These are phyloP conservation scores for Thunnus thynnus DNA, from an alignment of 2,113 vertebrate species.

Conservation along the genomic window DNA sequence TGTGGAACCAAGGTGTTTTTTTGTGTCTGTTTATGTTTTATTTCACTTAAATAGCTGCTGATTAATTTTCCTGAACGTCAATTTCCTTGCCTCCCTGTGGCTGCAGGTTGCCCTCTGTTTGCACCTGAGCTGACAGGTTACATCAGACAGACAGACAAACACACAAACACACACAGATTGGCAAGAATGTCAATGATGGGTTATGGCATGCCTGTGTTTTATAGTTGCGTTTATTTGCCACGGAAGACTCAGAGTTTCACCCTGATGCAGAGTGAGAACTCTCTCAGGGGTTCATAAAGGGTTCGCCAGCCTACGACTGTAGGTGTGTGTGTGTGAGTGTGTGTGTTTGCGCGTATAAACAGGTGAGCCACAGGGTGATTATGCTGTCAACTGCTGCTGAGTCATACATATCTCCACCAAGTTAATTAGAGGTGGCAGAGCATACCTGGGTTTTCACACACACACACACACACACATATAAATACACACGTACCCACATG, in stretches of 20 bases:
- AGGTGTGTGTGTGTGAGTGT: conserved; percentile 15
- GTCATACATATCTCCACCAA: conserved; percentile 73
- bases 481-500: conserved; percentile 9
- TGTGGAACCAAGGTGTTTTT: conserved; percentile 47
- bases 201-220: conserved; percentile 64
- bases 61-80: conserved; percentile 57
- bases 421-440: conserved; percentile 80
- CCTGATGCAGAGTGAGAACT: conserved; percentile 56
- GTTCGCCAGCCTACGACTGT: conserved; percentile 46
- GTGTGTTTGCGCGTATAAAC: conserved; percentile 66
- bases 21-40: conserved; percentile 46
- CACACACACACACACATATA: conserved; percentile 29
- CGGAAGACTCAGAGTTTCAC: conserved; percentile 56
- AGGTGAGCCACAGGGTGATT: conserved; percentile 77
- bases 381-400: conserved; percentile 82
- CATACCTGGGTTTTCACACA: conserved; percentile 68
- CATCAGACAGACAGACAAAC: conserved; percentile 69
- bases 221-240: conserved; percentile 63
- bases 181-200: conserved; percentile 49
- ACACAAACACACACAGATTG: conserved; percentile 30
- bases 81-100: conserved; percentile 55
- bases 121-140: conserved; percentile 75
- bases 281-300: conserved; percentile 72
- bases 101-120: conserved; percentile 70
- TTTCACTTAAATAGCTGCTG: conserved; percentile 39